A percentile compares a stretch with the other conserved stretches of the same genome.
Evolutionary conservation across 1,140 invertebrate species (phyloP).

Genomic region (Linepithema humile): DNA sequence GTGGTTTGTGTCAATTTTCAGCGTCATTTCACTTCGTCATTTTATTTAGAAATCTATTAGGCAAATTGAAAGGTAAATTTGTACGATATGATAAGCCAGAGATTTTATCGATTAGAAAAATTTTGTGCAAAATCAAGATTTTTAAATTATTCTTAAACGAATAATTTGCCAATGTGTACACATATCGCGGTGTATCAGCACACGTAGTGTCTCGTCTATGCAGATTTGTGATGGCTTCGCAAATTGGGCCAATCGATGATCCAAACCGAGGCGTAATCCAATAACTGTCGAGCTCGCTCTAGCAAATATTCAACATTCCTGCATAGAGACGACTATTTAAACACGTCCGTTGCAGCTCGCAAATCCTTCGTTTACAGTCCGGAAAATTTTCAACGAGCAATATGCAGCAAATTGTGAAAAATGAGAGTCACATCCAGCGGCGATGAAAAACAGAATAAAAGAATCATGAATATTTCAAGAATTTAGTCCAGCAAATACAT

Average conservation of each 20-base stretch:
- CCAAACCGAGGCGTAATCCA: slow-evolving; percentile 41
- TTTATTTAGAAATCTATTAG: background rate
- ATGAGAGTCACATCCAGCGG: background rate
- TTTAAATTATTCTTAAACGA: background rate
- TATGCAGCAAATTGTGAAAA: background rate
- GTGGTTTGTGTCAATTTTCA: background rate
- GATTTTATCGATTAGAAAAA: no score
- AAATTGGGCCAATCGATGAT: slow-evolving; percentile 67
- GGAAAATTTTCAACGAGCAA: background rate
- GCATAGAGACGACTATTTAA: background rate
- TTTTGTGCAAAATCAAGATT: no score
- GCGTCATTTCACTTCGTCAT: no score
- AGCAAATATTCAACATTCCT: slow-evolving; percentile 49
- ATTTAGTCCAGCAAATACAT: background rate
- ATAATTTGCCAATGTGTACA: background rate
- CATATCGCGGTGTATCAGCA: background rate
- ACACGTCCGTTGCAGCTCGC: background rate
- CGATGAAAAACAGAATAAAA: background rate
- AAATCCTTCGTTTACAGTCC: background rate
- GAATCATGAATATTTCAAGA: background rate
- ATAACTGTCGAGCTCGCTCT: slow-evolving; percentile 15
- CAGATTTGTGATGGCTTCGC: slow-evolving; percentile 61
- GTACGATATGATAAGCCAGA: no score
- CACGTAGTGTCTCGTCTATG: background rate
- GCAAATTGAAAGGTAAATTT: no score